A percentile compares a stretch with the other conserved stretches of the same genome.
phyloP scores from a whole-genome alignment of 2,113 vertebrate genomes.

The Reinhardtius hippoglossoides region DNA sequence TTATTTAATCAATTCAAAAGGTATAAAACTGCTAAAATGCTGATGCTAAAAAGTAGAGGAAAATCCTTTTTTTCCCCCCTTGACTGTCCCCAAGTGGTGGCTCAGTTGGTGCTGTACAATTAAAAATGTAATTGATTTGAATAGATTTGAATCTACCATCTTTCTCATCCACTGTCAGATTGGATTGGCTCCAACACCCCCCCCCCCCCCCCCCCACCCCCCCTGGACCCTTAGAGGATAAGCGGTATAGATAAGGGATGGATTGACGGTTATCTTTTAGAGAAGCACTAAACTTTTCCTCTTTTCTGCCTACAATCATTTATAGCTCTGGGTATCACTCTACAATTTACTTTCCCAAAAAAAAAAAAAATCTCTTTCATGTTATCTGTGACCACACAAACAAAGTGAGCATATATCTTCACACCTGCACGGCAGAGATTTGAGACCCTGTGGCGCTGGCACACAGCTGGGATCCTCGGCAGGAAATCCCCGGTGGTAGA shows the following conservation, averaged over 20 bases:
- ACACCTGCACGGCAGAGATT: conserved; percentile 15
- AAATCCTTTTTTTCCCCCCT: too few relatives aligned
- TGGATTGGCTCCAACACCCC: too few relatives aligned
- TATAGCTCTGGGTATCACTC: background rate
- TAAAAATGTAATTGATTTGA: background rate
- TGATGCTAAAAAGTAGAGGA: too few relatives aligned
- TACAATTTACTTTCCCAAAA: background rate
- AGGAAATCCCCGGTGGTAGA: conserved; percentile 24
- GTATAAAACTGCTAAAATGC: too few relatives aligned
- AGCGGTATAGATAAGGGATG: background rate
- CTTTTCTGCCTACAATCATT: background rate
- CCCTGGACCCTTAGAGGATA: too few relatives aligned
- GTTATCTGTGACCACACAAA: background rate
- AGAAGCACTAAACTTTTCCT: background rate
- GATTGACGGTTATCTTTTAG: background rate
- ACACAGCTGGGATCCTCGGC: conserved; percentile 21
- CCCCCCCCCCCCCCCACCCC: too few relatives aligned
- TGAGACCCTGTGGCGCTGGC: conserved; percentile 3
- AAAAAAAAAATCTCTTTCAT: background rate
- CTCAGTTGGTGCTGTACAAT: too few relatives aligned
- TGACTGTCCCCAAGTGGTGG: too few relatives aligned
- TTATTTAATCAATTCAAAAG: too few relatives aligned
- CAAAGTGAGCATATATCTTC: background rate
- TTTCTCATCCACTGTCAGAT: too few relatives aligned
- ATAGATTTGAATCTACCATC: background rate